Base-by-base conservation (phyloP, 1,140 invertebrate species). In the Mylabris phalerata region DNA sequence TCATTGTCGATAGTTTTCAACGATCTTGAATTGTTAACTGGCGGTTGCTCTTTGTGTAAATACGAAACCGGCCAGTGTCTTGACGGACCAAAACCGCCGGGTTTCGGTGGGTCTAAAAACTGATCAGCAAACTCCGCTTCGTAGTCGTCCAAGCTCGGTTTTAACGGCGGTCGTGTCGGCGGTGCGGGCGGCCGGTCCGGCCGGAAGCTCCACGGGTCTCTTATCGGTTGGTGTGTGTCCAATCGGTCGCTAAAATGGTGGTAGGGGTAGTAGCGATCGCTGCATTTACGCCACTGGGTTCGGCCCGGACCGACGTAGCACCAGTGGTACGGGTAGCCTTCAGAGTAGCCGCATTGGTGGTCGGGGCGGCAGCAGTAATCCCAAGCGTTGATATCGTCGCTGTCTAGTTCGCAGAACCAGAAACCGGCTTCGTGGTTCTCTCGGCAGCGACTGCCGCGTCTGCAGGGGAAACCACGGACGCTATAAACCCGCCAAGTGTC, bases 251-350 rank as follows among this genome's bases (percentile, higher is more conserved):
- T 47, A 38, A 47, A 59, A 59, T 55, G 71, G 32, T 67, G 63
- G 65, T 80, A 79, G 0, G 88, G 88, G 66, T 82, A 88, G 68
- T 91, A 90, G 38, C 83, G 80, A 60, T 91, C 88, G 65, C 84
- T 90, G 68, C 89, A 92, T 19, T 89, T 89, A 24, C 89, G 77
- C 88, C 88, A 91, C 75, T 91, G 88, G 42, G 89, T 86, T 7
- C 78, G 73, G 1, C 75, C 75, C 7, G 82, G 78, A 45, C 89
- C 89, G 3, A 92, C 89, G 71, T 88, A 88, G 69, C 88, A 90
- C 87, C 88, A 90, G 50, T 85, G 86, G 72, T 89, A 89, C 57
- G 79, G 77, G 65, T 83, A 88, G 52, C 88, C 88, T 67, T 85
- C 80, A 26, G 87, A 89, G 68, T 85, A 89, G n/a, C 88, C 89